Base-by-base conservation (phyloP, 2,888 invertebrate species). In the Amblyteles armatorius region DNA sequence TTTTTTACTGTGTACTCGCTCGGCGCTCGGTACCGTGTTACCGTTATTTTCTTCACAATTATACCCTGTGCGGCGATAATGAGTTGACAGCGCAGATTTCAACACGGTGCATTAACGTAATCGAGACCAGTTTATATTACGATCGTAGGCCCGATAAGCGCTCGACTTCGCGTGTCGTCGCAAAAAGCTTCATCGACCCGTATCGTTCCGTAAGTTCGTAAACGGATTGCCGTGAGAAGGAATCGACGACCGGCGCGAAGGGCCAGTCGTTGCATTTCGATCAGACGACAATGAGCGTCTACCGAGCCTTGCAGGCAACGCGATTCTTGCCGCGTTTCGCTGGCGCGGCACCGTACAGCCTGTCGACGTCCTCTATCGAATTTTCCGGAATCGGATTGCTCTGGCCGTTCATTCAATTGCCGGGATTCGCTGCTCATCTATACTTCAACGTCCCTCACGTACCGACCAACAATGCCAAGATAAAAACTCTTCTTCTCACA, bases 281-380 rank as follows among this genome's bases (percentile, higher is more conserved):
- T 69, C 7, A n/a, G 22, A 50, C 36, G 26, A 52, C 44, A 52
- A 82, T 82, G 76, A 82, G 63, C 2, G 52, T 82, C 3, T 82
- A 77, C 40, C 68, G 68, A 60, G 69, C 40, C 9, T 63, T 82
- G 55, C 19, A 76, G n/a, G 40, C 65, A 13, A 50, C 71, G 52
- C 76, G 33, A 44, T 76, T 52, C 52, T 50, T 82, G 9, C 71
- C 82, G 29, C 71, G 29, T 36, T 19, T 82, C 7, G 0, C 29
- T 13, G n/a, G 82, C 3, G 69, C 82, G n/a, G 76, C 76, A 4
- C 76, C 82, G 1, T 82, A n/a, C 29, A 7, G 29, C 7, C 29
- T 82, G 0, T 76, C 82, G 40, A 52, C 6, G 7, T 63, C 22
- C 5, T 26, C 11, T 6, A 44, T 76, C 5, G 36, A 63, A 69